A percentile compares a stretch with the other conserved stretches of the same genome.
Conservation (phyloP, 2,888 invertebrate species). For the Gandaritis pyraliata region DNA sequence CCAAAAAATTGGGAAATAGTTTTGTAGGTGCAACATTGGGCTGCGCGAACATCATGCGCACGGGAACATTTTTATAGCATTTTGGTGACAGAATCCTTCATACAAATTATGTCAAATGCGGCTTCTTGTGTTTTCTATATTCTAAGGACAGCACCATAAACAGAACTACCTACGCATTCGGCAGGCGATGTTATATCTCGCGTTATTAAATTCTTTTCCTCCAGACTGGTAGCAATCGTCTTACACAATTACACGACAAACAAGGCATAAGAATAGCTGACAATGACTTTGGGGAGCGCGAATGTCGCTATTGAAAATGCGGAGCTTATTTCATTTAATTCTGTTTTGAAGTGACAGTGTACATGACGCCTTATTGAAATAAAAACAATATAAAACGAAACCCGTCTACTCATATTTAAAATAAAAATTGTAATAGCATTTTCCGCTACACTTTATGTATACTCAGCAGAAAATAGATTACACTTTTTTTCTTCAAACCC, state of each 20-base stretch:
- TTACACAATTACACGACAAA: conserved; percentile 79
- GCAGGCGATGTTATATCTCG: conserved; percentile 59
- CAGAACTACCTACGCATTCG: conserved; percentile 46
- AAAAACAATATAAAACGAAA: conserved; percentile 1
- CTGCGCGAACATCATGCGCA: no score
- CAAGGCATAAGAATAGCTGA: conserved; percentile 73
- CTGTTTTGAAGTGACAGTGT: conserved; percentile 45
- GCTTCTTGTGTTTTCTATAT: no score
- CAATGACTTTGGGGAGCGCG: conserved; percentile 68
- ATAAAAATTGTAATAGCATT: no score
- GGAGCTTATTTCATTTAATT: conserved; percentile 69
- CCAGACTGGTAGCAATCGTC: conserved; percentile 72
- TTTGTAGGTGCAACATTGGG: no score
- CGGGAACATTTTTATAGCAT: no score
- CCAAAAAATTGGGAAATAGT: no score
- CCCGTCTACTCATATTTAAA: no score
- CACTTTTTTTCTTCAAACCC: no score
- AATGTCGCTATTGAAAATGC: conserved; percentile 70
- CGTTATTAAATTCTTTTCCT: conserved; percentile 81
- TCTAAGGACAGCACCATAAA: conserved; percentile 29
- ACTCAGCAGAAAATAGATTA: no score
- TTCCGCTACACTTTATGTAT: no score
- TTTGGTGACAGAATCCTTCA: no score
- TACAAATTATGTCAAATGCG: no score
- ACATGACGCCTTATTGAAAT: conserved; percentile 9